Evolutionary conservation across 2,113 vertebrate genomes (phyloP), one percentile per base, ranked within the genome.

Genomic region (Pundamilia nyererei): DNA sequence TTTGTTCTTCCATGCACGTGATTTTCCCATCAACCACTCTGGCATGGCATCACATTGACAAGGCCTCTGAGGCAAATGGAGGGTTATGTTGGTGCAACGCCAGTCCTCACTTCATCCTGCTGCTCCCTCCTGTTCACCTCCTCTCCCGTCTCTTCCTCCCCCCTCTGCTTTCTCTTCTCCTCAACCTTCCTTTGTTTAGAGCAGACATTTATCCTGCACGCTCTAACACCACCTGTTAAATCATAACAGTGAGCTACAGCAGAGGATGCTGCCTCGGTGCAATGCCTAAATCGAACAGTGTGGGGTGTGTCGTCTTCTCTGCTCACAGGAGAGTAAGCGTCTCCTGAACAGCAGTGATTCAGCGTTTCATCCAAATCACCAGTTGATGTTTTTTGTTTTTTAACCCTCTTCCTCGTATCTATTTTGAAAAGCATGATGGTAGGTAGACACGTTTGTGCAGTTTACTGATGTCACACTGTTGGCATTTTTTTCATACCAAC

Each of bases 21-120:
- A 87, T 81, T 45, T 58, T 24, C 65, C 82, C 90, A 79, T 92
- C 88, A 86, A 31, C 88, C 82, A 68, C 33, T 85, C 42, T 87
- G 79, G 85, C 79, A 51, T 85, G 85, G 80, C 89, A 89, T 93
- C 79, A 56, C 77, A 93, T 86, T 79, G 92, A 95, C 89, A 91
- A 89, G 83, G 81, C 90, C 88, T 90, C 53, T 10, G 38, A 87
- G 90, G 87, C 81, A 83, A 58, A 35, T 80, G 79, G 81, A 85
- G 60, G 87, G 88, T 92, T 42, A 51, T 4, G 42, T 13, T 58
- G 91, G 91, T 70, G 77, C 70, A 29, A 9, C 14, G 90, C 90
- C 83, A 45, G 80, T 31, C 14, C 51, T 81, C 79, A 49, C 79
- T 83, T 86, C 62, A 81, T 68, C 80, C 84, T 55, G 75, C 53